phyloP scores from a whole-genome alignment of 2,888 invertebrate genomes.

The Nomada lathburiana region DNA sequence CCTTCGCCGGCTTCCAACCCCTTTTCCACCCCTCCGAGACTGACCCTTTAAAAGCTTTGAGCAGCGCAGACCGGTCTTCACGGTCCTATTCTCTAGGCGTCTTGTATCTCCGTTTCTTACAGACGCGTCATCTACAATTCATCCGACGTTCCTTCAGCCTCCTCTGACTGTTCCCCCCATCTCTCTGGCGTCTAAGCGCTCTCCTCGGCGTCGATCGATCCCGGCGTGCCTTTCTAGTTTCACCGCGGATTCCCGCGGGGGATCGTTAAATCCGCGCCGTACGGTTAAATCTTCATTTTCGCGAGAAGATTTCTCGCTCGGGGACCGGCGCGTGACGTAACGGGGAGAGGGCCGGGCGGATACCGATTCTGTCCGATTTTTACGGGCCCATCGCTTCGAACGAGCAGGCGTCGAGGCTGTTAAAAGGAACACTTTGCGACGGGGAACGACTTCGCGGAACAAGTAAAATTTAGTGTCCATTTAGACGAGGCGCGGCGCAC shows the following conservation, averaged over 20 bases:
- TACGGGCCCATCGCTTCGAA: background rate
- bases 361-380: constrained; percentile 14
- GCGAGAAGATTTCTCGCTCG: background rate
- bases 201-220: constrained; percentile 3
- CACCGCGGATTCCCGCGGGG: constrained; percentile 10
- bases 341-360: background rate
- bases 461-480: constrained; percentile 14
- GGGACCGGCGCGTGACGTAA: background rate
- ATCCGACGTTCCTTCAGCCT: background rate
- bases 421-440: background rate
- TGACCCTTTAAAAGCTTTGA: background rate
- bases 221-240: background rate
- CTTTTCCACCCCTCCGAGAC: background rate
- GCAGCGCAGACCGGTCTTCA: background rate
- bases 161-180: background rate
- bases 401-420: background rate
- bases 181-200: background rate
- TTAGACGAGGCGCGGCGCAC: background rate
- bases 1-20: background rate
- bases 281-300: constrained; percentile 15
- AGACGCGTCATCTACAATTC: background rate
- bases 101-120: background rate
- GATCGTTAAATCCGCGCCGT: constrained; percentile 16
- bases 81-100: background rate
- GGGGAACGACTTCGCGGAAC: background rate